phyloP scores from a whole-genome alignment of 1,140 invertebrate species.

The Schlechtendalia chinensis region DNA sequence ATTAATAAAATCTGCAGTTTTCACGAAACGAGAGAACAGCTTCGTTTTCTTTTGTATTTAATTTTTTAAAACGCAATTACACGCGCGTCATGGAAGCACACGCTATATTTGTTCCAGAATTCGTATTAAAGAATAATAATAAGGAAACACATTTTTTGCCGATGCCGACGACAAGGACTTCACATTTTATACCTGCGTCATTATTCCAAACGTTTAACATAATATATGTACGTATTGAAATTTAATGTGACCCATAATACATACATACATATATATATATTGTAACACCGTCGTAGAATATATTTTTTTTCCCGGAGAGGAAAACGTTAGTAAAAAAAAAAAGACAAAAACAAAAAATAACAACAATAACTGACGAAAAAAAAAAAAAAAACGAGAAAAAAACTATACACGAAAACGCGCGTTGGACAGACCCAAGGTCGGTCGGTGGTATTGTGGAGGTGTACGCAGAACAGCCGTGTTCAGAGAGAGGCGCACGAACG shows the following conservation, averaged over 20 bases:
- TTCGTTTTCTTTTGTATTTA: not conserved
- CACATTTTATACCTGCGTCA: not conserved
- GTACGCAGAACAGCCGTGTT: constrained; percentile 15
- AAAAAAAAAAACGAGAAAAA: no score
- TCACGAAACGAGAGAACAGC: not conserved
- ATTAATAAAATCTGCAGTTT: not conserved
- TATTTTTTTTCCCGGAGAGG: no score
- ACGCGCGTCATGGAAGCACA: not conserved
- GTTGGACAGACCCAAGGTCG: constrained; percentile 20
- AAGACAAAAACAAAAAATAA: constrained; percentile 15
- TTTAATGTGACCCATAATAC: no score
- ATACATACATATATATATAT: not conserved
- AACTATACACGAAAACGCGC: constrained; percentile 3
- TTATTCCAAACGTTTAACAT: not conserved
- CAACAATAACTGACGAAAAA: not conserved
- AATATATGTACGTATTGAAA: not conserved
- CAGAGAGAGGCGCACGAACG: not conserved
- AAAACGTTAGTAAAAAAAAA: not conserved
- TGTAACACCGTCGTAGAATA: not conserved
- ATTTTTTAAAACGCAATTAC: constrained; percentile 4
- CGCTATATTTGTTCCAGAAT: not conserved
- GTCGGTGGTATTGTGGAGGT: not conserved
- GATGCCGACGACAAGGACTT: not conserved
- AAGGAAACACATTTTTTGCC: not conserved
- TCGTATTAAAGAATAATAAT: not conserved